Base-by-base conservation (phyloP, 2,888 invertebrate species). In the Barypeithes pellucidus region DNA sequence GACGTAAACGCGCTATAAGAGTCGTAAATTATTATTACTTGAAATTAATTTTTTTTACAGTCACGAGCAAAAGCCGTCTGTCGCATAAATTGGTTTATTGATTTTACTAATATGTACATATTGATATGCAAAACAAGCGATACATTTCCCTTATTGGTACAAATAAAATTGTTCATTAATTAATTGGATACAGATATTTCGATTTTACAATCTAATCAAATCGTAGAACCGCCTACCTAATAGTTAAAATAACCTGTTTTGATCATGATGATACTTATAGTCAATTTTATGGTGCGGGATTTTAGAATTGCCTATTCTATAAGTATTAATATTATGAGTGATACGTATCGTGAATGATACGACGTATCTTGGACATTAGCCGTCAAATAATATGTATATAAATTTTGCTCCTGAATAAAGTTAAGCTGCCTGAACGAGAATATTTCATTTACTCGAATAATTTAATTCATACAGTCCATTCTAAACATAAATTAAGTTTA, bases 111-210 rank as follows among this genome's bases (percentile, higher is more conserved):
- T 16, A 8, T 45, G 14, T 45, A 14, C 3, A 45, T n/a, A 12
- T 18, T 47, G 11, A 20, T 47, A 18, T 18, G 20, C 47, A 47
- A 47, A 7, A 47, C 47, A 20, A 20, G 18, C 47, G 8, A 47
- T 8, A 47, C 20, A 18, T 47, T 47, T 11, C 47, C 20, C 2
- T 20, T 47, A 20, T 47, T 20, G 47, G n/a, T 50, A 50, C 14
- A n/a, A 20, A 47, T 47, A 20, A 50, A 50, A 50, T 50, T 50
- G 12, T 50, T 12, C n/a, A 12, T 7, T 50, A 50, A 50, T 24
- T 50, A 50, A 50, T 50, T 50, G 50, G 24, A 50, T 20, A 12
- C 9, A 50, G 20, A 50, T 50, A 50, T 24, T n/a, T 22, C 22
- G 11, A 50, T 50, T 24, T 24, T 5, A 50, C 22, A 22, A n/a